Percentiles rank a stretch among this genome's conserved stretches.
Evolutionary conservation across 2,113 vertebrate species (phyloP).

Genomic region (Odocoileus virginianus): DNA sequence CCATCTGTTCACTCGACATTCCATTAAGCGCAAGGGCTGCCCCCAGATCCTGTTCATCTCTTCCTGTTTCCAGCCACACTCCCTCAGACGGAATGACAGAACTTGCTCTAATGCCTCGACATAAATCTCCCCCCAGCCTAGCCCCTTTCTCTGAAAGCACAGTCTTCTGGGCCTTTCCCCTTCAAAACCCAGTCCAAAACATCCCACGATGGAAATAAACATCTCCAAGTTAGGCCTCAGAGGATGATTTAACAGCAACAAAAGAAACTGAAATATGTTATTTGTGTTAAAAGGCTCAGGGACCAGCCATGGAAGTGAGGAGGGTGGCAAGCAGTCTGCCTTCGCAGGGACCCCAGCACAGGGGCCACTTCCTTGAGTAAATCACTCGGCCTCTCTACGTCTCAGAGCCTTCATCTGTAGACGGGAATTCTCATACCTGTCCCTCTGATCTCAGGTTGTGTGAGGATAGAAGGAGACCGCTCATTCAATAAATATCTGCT

Average conservation of each 20-base stretch:
- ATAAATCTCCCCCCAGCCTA: slow-evolving; percentile 67
- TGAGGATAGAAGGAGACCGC: neutral
- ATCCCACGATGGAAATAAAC: slow-evolving; percentile 55
- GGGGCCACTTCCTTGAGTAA: neutral
- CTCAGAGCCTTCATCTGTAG: neutral
- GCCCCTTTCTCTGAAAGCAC: neutral
- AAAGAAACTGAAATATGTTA: slow-evolving; percentile 43
- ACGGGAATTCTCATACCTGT: neutral
- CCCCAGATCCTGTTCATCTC: slow-evolving; percentile 51
- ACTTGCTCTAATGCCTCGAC: slow-evolving; percentile 34
- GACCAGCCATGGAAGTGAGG: neutral
- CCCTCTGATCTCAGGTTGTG: neutral
- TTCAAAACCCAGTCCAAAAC: slow-evolving; percentile 57
- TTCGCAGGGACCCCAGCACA: rapidly evolving
- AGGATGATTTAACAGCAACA: slow-evolving; percentile 62
- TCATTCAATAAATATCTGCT: neutral
- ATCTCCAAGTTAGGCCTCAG: neutral
- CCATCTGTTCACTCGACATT: slow-evolving; percentile 42
- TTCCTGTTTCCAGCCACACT: slow-evolving; percentile 44
- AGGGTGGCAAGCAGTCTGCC: neutral
- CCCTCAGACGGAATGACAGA: slow-evolving; percentile 60
- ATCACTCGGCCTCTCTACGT: neutral
- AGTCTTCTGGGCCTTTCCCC: slow-evolving; percentile 40
- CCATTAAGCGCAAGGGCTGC: slow-evolving; percentile 55
- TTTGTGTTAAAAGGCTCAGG: neutral